A percentile compares a stretch with the other conserved stretches of the same genome.
Evolutionary conservation across 1,140 invertebrate species (phyloP).

Genomic region (Leptinotarsa undecemlineata): DNA sequence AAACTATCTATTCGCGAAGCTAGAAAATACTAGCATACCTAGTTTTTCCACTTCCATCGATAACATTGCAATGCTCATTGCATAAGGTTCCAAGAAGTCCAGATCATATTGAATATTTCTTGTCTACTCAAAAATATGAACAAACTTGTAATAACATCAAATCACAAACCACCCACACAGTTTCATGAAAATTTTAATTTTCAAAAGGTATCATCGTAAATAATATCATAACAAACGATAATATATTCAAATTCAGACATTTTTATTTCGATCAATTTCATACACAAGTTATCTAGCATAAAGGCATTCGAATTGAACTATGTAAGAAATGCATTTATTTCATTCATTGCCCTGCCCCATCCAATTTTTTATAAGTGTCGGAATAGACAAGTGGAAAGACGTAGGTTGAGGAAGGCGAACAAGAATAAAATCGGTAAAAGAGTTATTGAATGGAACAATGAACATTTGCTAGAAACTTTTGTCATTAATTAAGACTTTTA

Average conservation of each 20-base stretch:
- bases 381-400: neutral
- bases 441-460: no score
- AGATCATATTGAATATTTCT: no score
- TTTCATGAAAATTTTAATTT: conserved; percentile 5
- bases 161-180: neutral
- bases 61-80: no score
- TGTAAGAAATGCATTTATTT: neutral
- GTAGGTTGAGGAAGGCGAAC: neutral
- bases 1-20: no score
- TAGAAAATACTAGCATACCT: no score
- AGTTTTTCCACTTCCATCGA: no score
- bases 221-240: neutral
- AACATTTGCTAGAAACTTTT: no score
- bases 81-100: no score
- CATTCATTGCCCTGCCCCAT: neutral
- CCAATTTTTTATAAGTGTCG: neutral
- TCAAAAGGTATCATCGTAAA: conserved; percentile 1
- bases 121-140: neutral
- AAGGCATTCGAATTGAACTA: neutral
- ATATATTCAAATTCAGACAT: conserved; percentile 4
- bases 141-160: neutral
- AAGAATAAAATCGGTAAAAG: neutral
- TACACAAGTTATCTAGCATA: neutral
- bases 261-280: conserved; percentile 8
- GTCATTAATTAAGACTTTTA: no score